Conservation (phyloP, 2,113 vertebrate species). For the Burhinus bistriatus region DNA sequence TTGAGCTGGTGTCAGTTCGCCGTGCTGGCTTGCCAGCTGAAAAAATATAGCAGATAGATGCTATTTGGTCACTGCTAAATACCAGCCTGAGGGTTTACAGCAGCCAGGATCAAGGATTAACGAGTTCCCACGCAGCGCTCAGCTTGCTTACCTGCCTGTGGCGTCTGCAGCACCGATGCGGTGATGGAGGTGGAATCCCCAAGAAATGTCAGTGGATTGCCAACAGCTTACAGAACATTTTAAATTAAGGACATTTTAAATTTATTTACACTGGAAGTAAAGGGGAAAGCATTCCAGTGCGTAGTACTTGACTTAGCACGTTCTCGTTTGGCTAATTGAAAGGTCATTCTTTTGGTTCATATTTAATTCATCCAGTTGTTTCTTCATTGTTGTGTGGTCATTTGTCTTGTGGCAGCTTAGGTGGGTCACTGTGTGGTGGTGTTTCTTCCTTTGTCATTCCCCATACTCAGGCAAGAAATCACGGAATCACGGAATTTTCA, state of each 20-base stretch:
- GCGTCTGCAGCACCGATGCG: accelerated
- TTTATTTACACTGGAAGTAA: too few species aligned
- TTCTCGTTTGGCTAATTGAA: background rate
- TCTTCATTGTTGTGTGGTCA: background rate
- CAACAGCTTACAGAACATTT: background rate
- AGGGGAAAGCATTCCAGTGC: background rate
- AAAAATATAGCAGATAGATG: background rate
- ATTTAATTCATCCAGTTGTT: background rate
- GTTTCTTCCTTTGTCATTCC: background rate
- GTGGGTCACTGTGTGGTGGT: accelerated
- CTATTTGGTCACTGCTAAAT: background rate
- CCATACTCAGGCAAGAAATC: background rate
- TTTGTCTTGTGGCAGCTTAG: background rate
- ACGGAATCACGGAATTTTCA: too few species aligned
- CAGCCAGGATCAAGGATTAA: background rate
- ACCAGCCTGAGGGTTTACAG: background rate
- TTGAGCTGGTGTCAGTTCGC: background rate
- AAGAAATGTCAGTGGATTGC: background rate
- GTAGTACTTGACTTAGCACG: background rate
- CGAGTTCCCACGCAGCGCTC: accelerated
- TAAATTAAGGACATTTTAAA: background rate
- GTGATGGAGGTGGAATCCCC: background rate
- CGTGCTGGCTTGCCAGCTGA: background rate
- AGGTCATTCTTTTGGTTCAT: background rate
- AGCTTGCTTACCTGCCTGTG: background rate